Base-by-base conservation (phyloP, 2,113 vertebrate genomes). In the Cygnus buccinator region DNA sequence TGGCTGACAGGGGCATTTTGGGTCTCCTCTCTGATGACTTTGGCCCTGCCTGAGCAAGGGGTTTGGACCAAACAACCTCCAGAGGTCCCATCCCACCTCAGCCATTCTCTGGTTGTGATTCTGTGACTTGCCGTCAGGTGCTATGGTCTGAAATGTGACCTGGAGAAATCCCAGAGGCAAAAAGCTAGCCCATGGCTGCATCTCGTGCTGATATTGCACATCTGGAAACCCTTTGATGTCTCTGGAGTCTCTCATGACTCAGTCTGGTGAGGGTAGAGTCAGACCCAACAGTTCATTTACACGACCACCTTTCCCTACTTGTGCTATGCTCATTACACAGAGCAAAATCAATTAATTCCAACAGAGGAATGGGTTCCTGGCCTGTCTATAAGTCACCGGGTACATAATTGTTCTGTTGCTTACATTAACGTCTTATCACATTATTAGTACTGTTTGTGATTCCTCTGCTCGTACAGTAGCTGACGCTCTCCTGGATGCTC, bases 311-410 rank as follows among this genome's bases (percentile, higher is more conserved):
- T 37, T 62, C 50, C 11, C 10, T 82, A 19, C 87, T 93, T 94
- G 75, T 66, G 89, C 93, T 85, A 50, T 54, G 84, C 97, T 86
- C 85, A 66, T 96, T 95, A 95, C 85, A 62, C 84, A 66, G 71
- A 95, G 86, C 1, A 2, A 96, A 98, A 97, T 98, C 97, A 97
- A 97, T 97, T 97, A 98, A 92, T 94, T 63, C 74, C 86, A 95
- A 95, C 8, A 72, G 96, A 91, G 95, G 76, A 91, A 95, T 83
- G 78, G 89, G 94, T 93, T 89, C 89, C 65, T 89, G 97, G 93
- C 86, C 80, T 73, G 78, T 66, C 75, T 84, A 93, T 94, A 97
- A 96, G 96, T 95, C 96, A 89, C 85, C 15, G 92, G 85, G 63
- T 92, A 83, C 86, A 93, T 96, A 97, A 98, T 97, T 97, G 97